Base-by-base conservation (phyloP, 53 echinoderm and acorn worm species). In the Patiria pectinifera region DNA sequence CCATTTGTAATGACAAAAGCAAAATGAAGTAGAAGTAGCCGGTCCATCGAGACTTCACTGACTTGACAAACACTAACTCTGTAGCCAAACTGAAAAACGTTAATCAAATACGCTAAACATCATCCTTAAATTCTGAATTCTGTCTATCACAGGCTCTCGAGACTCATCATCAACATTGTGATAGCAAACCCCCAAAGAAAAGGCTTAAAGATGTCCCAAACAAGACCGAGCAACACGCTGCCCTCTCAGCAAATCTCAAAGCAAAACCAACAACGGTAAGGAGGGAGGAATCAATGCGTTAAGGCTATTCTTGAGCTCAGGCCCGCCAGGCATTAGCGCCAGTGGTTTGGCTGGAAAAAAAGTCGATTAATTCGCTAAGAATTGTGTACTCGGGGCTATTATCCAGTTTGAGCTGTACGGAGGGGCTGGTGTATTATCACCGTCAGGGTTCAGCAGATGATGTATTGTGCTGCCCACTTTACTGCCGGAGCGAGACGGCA, bases 381-480 rank as follows among this genome's bases (percentile, higher is more conserved):
- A 90, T 80, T 90, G 90, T 90, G 81, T 80, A 81, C 90, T 90
- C 90, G 48, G 5, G 14, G 90, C 77, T 61, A 90, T 87, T 90
- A 80, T 90, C 60, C 61, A 78, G 35, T 35, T 6, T 60, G 71
- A 25, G 78, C 24, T 24, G 35, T 21, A 59, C 19, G 18, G 45
- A 49, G 46, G 77, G 63, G 48, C 69, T 61, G 62, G 19, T 26
- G 61, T 87, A 87, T 87, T 87, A 59, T 77, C 80, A 46, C 24
- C 60, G 90, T 81, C 90, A 90, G 23, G 69, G 62, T 43, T 26
- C 16, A n/a, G 60, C 81, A 79, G 77, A 90, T 90, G 90, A 90
- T 90, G 90, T 69, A 80, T 90, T 90, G 90, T 90, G 90, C 46
- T 90, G 90, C 90, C 90, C 90, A 90, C 23, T 53, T 90, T 90